Percentiles rank a stretch among this genome's conserved stretches.
phyloP scores from a whole-genome alignment of 2,797 vertebrate species.

The Poeciliopsis turneri region DNA sequence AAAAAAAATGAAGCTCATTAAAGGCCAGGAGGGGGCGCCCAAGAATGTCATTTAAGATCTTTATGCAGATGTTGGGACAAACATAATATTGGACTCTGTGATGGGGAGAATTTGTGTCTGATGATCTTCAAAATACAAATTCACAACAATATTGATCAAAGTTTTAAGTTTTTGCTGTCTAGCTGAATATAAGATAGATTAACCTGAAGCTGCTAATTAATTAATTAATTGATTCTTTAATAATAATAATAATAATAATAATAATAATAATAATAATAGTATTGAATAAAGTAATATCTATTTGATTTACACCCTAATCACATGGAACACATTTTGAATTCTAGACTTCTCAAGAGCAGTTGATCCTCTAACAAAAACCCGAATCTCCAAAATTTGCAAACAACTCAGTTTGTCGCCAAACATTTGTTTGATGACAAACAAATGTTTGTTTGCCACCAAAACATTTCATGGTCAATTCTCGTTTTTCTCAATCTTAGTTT shows the following conservation, averaged over 20 bases:
- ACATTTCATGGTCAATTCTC: neutral
- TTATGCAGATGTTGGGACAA: neutral
- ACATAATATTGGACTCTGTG: neutral
- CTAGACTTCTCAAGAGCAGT: neutral
- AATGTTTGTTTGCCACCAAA: neutral
- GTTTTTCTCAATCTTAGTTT: neutral
- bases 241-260: neutral
- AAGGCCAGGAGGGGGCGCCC: constrained; percentile 75
- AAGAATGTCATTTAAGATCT: constrained; percentile 59
- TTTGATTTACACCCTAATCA: neutral
- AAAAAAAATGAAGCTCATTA: neutral
- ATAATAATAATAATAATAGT: neutral
- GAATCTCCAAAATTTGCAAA: neutral
- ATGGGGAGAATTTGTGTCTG: neutral
- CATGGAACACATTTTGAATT: neutral
- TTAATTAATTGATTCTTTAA: neutral
- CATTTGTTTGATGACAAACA: no score
- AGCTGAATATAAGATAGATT: neutral
- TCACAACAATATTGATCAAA: neutral
- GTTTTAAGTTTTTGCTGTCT: neutral
- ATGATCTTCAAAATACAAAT: neutral
- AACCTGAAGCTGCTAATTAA: neutral
- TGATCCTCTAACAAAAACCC: neutral
- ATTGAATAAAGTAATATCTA: neutral
- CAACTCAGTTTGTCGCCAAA: neutral